Evolutionary conservation across 2,888 invertebrate species (phyloP).

Genomic region (Gibbula magus): DNA sequence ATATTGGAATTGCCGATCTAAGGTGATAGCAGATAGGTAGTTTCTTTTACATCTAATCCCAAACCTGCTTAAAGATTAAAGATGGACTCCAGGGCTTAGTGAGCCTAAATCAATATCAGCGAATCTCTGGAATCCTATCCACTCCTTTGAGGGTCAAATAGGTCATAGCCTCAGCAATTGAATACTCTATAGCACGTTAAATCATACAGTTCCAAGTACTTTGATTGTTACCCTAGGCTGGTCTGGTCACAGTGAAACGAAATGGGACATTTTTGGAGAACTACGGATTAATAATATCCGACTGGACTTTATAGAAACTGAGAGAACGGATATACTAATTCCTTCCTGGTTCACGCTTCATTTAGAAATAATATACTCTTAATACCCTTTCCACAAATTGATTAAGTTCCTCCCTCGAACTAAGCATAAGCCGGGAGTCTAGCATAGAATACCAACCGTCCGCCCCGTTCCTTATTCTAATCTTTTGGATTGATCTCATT

Average conservation of each 20-base stretch:
- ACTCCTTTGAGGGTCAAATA: no score
- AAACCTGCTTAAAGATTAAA: no score
- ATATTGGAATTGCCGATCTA: no score
- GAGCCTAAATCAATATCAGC: no score
- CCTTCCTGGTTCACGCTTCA: conserved; percentile 1
- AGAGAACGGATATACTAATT: not conserved
- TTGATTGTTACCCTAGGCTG: not conserved
- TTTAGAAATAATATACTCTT: not conserved
- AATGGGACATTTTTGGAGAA: not conserved
- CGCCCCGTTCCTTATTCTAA: not conserved
- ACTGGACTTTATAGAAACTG: not conserved
- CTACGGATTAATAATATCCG: conserved; percentile 1
- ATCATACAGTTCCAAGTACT: not conserved
- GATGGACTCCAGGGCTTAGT: no score
- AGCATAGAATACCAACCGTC: no score
- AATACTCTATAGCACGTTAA: not conserved
- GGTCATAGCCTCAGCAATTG: no score
- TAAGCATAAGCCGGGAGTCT: no score
- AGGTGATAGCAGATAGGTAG: no score
- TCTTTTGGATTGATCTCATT: not conserved
- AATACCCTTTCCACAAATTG: not conserved
- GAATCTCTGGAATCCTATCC: no score
- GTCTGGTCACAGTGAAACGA: not conserved
- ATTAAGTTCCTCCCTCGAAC: not conserved
- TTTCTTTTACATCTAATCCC: no score